Evolutionary conservation across 2,888 invertebrate species (phyloP), one percentile per base, ranked within the genome.

Genomic region (Drosophila borborema): DNA sequence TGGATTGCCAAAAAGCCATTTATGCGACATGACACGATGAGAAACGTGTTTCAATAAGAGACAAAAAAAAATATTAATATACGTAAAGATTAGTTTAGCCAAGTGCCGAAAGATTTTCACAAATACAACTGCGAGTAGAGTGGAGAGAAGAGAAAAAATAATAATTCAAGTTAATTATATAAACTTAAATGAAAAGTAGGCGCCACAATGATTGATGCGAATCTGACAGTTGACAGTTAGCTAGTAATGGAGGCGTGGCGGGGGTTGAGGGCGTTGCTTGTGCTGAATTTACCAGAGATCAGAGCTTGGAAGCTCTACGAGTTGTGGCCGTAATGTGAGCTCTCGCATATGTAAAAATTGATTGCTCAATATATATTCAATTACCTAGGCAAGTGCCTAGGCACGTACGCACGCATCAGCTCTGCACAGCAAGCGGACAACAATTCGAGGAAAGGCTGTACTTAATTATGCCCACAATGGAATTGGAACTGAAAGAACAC

Each of bases 381-480:
- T 85, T 88, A 83, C 85, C 38, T 23, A 54, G 36, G 46, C 49
- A 51, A 71, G 45, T 80, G 65, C 49, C n/a, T n/a, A n/a, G 28
- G 28, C 28, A 28, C 31, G 49, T 36, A 58, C 20, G 49, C 40
- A 58, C 40, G 58, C 58, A 75, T 38, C 34, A 59, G 34, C 65
- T 51, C 59, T 23, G 23, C 55, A 28, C 23, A n/a, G 5, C 28
- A 28, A 40, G 40, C 61, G 63, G 54, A 41, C 58, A 79, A 51
- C 62, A 65, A 72, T 70, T 69, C 38, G 72, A 81, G 51, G 74
- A 70, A 69, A 77, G 65, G 58, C 81, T 72, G 68, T 3, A 46
- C 87, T 71, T 83, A 90, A 90, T 86, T 86, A 81, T 81, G 73
- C 63, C 58, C 48, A 74, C 87, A 86, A 72, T 77, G 80, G 67